Base-by-base conservation (phyloP, 2,888 invertebrate species). In the Ceriagrion tenellum region DNA sequence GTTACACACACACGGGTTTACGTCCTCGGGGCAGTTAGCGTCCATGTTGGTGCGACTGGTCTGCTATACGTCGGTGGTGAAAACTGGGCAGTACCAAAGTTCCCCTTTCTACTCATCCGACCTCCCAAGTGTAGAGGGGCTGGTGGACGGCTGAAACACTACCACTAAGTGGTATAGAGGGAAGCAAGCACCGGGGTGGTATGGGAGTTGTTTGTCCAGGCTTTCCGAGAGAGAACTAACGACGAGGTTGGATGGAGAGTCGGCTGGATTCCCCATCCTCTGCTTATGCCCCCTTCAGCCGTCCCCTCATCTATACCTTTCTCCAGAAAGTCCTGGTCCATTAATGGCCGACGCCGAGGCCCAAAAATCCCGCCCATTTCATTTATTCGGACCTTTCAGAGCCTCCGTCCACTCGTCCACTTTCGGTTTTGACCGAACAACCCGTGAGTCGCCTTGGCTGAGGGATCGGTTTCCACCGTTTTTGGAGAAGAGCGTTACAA, bases 71-170 rank as follows among this genome's bases (percentile, higher is more conserved):
- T 47, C 8, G 47, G 47, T 47, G 47, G 47, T 47, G 47, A 47
- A 47, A 8, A 47, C 47, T 8, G 47, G 47, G 47, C 59, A 12
- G 20, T 59, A 59, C 16, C 59, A 59, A 20, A 16, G 20, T 20
- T 59, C 59, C 59, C 20, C 59, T 1, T 35, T 35, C 81, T 16
- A 12, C 81, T 6, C 81, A 13, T 35, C 81, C n/a, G n/a, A n/a
- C 81, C 30, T 16, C n/a, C 16, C 35, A 10, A 30, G 74, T 74
- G 10, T n/a, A n/a, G n/a, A n/a, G 69, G 69, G 26, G n/a, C 26
- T n/a, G n/a, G n/a, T n/a, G 69, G 69, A n/a, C n/a, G 81, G 81
- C 2, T 81, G 81, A 81, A 81, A 81, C 81, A 81, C 81, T 81
- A 35, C 81, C 18, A 18, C 81, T 35, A n/a, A 81, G 81, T 26